Conservation (phyloP, 1,140 invertebrate genomes). For the Ceratosolen solmsi region DNA sequence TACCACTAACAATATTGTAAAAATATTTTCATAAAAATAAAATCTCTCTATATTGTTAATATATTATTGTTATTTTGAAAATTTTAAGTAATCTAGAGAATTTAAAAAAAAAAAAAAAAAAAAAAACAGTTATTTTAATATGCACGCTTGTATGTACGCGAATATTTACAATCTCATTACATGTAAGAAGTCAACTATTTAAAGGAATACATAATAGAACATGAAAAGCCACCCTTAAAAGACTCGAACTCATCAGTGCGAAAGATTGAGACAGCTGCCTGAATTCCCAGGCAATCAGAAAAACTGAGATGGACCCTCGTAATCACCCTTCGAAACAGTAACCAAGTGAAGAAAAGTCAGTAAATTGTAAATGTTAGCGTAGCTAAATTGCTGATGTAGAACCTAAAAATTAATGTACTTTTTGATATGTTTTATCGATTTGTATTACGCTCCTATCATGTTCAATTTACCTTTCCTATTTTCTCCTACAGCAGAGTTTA, state of each 20-base stretch:
- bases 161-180: neutral
- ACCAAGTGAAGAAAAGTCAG: neutral
- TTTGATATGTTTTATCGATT: neutral
- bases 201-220: neutral
- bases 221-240: slow-evolving; percentile 7
- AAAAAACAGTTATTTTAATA: neutral
- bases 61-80: too few relatives aligned
- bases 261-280: slow-evolving; percentile 57
- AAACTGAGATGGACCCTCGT: slow-evolving; percentile 47
- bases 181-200: neutral
- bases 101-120: neutral
- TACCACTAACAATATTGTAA: too few relatives aligned
- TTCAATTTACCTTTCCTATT: neutral
- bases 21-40: neutral
- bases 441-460: neutral
- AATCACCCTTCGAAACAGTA: neutral
- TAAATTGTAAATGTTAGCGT: slow-evolving; percentile 4
- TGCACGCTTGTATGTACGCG: too few relatives aligned
- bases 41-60: neutral
- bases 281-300: slow-evolving; percentile 60
- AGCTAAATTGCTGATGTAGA: neutral
- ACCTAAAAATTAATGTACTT: slow-evolving; percentile 27
- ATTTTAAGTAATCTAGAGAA: too few relatives aligned
- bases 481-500: neutral
- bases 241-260: neutral